A percentile compares a stretch with the other conserved stretches of the same genome.
These are phyloP conservation scores for Scaptomyza flava DNA, from an alignment of 2,888 invertebrate genomes.

Conservation along the genomic window DNA sequence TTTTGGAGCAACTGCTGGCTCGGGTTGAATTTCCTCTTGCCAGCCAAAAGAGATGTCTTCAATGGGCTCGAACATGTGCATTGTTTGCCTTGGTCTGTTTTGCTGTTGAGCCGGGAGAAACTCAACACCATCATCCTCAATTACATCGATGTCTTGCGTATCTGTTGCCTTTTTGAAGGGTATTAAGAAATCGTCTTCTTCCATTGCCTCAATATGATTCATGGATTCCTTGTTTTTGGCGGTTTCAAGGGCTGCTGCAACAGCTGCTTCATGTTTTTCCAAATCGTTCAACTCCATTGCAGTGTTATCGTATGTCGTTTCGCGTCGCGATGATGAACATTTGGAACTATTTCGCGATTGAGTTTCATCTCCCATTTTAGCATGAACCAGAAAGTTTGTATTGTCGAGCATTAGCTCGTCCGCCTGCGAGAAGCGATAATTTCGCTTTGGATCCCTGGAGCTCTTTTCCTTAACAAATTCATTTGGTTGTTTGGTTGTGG, in stretches of 20 bases:
- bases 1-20: not conserved
- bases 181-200: not conserved
- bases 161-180: too few species aligned
- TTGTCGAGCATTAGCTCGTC: slow-evolving; percentile 73
- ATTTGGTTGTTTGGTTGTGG: not conserved
- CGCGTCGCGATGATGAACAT: slow-evolving; percentile 47
- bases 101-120: not conserved
- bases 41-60: slow-evolving; percentile 8
- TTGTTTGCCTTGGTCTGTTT: slow-evolving; percentile 14
- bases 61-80: slow-evolving; percentile 29
- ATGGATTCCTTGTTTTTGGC: slow-evolving; percentile 16
- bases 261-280: slow-evolving; percentile 37
- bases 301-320: slow-evolving; percentile 50
- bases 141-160: slow-evolving; percentile 18
- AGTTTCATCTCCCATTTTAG: slow-evolving; percentile 72
- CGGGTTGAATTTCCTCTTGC: not conserved
- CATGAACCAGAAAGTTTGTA: slow-evolving; percentile 70
- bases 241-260: slow-evolving; percentile 21
- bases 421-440: slow-evolving; percentile 62
- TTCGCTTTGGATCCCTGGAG: slow-evolving; percentile 12
- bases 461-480: slow-evolving; percentile 5
- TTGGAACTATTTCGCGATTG: slow-evolving; percentile 62
- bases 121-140: slow-evolving; percentile 3
- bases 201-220: slow-evolving; percentile 3
- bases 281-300: slow-evolving; percentile 56